These are phyloP conservation scores for Drosophila algonquin DNA, from an alignment of 2,888 invertebrate species.

Conservation along the genomic window DNA sequence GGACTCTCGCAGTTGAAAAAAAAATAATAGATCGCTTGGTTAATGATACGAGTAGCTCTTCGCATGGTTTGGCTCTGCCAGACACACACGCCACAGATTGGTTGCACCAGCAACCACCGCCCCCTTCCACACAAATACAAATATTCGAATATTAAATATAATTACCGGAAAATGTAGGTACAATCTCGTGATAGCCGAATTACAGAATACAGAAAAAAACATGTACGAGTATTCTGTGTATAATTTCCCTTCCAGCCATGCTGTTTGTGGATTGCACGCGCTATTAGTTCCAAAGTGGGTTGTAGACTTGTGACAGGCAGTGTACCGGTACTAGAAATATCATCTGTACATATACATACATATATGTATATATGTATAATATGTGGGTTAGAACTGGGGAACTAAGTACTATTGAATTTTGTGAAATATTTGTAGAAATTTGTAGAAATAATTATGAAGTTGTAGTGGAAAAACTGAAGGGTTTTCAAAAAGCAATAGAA, in stretches of 20 bases:
- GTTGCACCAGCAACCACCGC: constrained; percentile 5
- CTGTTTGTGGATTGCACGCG: constrained; percentile 51
- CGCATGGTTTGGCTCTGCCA: constrained; percentile 53
- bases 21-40: constrained; percentile 48
- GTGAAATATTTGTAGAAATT: not conserved
- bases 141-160: constrained; percentile 66
- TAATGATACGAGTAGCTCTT: constrained; percentile 47
- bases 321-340: constrained; percentile 7
- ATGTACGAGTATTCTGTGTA: constrained; percentile 15
- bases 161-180: constrained; percentile 74
- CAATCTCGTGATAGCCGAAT: constrained; percentile 33
- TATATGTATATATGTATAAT: not conserved
- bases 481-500: not conserved
- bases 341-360: not conserved
- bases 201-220: constrained; percentile 5
- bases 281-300: constrained; percentile 50
- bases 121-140: constrained; percentile 30
- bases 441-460: not conserved
- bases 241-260: constrained; percentile 29
- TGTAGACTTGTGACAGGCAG: constrained; percentile 34
- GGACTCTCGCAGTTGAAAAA: constrained; percentile 16
- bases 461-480: not conserved
- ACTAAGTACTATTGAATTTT: not conserved
- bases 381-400: not conserved
- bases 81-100: constrained; percentile 58